Evolutionary conservation across 2,113 vertebrate species (phyloP).

Genomic region (Ondatra zibethicus): DNA sequence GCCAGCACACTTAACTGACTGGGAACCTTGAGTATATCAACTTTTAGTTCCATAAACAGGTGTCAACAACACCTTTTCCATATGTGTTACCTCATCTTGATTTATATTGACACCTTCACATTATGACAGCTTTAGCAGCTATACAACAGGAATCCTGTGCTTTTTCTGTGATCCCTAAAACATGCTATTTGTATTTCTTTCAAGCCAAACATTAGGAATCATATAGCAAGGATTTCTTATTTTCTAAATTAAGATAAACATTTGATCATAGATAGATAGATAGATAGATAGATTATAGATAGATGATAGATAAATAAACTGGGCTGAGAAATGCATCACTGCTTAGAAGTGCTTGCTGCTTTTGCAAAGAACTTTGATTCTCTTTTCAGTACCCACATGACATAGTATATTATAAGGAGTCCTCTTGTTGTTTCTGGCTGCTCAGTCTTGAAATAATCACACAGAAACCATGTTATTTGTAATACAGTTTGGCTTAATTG

Average conservation of each 20-base stretch:
- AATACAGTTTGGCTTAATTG: too few relatives aligned
- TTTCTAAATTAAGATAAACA: not conserved
- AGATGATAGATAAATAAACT: not conserved
- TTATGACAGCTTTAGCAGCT: not conserved
- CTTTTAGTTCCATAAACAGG: not conserved
- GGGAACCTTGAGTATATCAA: not conserved
- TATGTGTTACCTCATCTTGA: not conserved
- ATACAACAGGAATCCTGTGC: not conserved
- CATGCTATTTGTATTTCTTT: not conserved
- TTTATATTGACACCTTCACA: not conserved
- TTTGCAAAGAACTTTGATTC: not conserved
- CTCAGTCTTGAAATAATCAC: too few relatives aligned
- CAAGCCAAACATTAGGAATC: not conserved
- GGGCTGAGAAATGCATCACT: rapidly evolving
- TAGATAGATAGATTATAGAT: not conserved
- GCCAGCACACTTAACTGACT: not conserved
- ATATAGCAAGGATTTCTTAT: not conserved
- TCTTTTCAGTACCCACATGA: not conserved
- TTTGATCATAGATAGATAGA: not conserved
- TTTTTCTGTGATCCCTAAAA: not conserved
- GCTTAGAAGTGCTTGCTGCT: not conserved
- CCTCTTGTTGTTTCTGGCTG: too few relatives aligned
- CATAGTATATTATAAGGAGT: too few relatives aligned
- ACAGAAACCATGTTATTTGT: too few relatives aligned
- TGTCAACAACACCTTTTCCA: not conserved